phyloP scores from a whole-genome alignment of 2,888 invertebrate species.

The Pristionchus fissidentatus region DNA sequence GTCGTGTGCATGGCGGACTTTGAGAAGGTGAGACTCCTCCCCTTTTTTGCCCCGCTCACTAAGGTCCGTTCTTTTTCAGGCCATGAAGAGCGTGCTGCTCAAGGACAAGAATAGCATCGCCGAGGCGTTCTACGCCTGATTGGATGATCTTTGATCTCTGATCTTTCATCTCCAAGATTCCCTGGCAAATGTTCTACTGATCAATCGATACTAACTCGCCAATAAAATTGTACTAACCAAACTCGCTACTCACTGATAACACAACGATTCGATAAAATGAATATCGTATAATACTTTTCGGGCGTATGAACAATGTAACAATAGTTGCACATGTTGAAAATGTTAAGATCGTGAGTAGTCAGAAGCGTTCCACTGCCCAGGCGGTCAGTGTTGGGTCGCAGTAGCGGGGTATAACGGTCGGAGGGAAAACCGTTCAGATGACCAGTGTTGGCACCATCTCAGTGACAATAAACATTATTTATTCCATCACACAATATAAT shows the following conservation, averaged over 20 bases:
- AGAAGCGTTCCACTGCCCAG: too few species aligned
- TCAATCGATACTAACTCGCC: neutral
- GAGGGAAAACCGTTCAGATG: too few species aligned
- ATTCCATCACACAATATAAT: too few species aligned
- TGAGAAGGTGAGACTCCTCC: constrained; percentile 33
- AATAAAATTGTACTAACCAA: neutral
- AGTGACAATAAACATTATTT: too few species aligned
- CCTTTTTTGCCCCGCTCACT: neutral
- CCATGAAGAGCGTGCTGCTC: constrained; percentile 26
- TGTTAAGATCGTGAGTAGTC: too few species aligned
- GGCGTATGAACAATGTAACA: too few species aligned
- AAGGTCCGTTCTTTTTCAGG: constrained; percentile 31
- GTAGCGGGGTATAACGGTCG: too few species aligned
- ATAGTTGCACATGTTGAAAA: too few species aligned
- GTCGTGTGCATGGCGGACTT: constrained; percentile 55
- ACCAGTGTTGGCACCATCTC: too few species aligned
- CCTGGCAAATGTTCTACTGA: too few species aligned
- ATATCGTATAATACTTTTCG: neutral
- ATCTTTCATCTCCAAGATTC: neutral
- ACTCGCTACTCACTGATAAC: too few species aligned
- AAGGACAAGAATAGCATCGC: constrained; percentile 20
- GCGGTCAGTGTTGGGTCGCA: too few species aligned
- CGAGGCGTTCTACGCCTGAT: constrained; percentile 9
- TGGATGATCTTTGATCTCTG: neutral
- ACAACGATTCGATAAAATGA: neutral